phyloP scores from a whole-genome alignment of 1,140 invertebrate genomes.

The Drosophila suzukii region DNA sequence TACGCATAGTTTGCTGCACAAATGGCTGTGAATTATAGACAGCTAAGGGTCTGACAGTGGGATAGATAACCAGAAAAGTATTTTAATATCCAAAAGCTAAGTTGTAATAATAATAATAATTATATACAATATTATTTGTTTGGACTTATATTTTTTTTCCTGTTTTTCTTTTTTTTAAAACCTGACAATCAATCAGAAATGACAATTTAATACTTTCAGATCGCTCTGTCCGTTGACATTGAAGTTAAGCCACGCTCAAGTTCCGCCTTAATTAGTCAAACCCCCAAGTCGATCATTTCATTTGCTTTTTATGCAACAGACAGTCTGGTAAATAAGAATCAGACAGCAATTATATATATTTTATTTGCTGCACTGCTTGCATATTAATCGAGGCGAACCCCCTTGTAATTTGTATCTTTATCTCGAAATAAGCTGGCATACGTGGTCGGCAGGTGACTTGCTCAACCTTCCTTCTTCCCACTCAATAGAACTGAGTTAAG shows the following conservation, averaged over 20 bases:
- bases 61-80: too few species aligned
- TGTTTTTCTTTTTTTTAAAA: background rate
- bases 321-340: conserved; percentile 39
- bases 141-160: background rate
- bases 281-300: conserved; percentile 44
- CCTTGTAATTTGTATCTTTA: conserved; percentile 49
- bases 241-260: conserved; percentile 24
- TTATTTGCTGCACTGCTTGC: conserved; percentile 68
- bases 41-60: background rate
- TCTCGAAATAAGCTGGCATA: conserved; percentile 55
- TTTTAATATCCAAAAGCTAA: background rate
- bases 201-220: conserved; percentile 10
- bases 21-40: conserved; percentile 23
- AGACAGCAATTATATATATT: conserved; percentile 67
- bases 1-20: conserved; percentile 29
- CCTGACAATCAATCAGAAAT: background rate
- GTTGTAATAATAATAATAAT: background rate
- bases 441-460: conserved; percentile 32
- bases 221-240: conserved; percentile 26
- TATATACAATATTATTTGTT: background rate
- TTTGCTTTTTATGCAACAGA: conserved; percentile 53
- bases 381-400: conserved; percentile 67
- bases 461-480: conserved; percentile 30
- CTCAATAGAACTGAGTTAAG: conserved; percentile 19
- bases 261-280: conserved; percentile 53